Conservation (phyloP, 1,140 invertebrate genomes). For the Drosophila rufa region DNA sequence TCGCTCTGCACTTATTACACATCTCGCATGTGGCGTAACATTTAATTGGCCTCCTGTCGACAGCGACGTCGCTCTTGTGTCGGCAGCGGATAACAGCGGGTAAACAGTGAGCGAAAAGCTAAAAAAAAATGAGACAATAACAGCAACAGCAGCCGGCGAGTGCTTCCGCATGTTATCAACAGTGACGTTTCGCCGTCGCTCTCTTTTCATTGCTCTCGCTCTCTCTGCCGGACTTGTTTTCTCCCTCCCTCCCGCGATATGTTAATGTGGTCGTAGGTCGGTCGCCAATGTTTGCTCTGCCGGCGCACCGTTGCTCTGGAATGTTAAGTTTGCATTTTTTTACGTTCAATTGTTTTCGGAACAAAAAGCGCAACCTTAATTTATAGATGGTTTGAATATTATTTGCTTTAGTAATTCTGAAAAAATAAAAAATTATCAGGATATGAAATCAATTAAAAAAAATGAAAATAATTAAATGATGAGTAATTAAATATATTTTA, state of each 20-base stretch:
- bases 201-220: conserved; percentile 11
- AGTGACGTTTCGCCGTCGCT: conserved; percentile 59
- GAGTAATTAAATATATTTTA: too few relatives aligned
- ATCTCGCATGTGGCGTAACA: conserved; percentile 34
- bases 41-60: conserved; percentile 48
- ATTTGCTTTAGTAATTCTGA: too few relatives aligned
- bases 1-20: conserved; percentile 9
- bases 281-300: conserved; percentile 4
- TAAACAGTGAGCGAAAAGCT: conserved; percentile 7
- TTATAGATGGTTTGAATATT: background rate
- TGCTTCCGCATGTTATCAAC: conserved; percentile 60
- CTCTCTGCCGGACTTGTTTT: conserved; percentile 7
- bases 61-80: background rate
- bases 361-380: background rate
- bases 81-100: conserved; percentile 24
- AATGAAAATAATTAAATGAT: too few relatives aligned
- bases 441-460: background rate
- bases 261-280: conserved; percentile 38
- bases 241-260: conserved; percentile 15
- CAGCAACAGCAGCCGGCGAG: conserved; percentile 18
- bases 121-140: conserved; percentile 7
- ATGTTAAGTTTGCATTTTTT: background rate
- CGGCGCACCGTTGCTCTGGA: background rate
- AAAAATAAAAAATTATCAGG: background rate
- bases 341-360: background rate